Base-by-base conservation (phyloP, 2,888 invertebrate species). In the Caenorhabditis sulstoni region DNA sequence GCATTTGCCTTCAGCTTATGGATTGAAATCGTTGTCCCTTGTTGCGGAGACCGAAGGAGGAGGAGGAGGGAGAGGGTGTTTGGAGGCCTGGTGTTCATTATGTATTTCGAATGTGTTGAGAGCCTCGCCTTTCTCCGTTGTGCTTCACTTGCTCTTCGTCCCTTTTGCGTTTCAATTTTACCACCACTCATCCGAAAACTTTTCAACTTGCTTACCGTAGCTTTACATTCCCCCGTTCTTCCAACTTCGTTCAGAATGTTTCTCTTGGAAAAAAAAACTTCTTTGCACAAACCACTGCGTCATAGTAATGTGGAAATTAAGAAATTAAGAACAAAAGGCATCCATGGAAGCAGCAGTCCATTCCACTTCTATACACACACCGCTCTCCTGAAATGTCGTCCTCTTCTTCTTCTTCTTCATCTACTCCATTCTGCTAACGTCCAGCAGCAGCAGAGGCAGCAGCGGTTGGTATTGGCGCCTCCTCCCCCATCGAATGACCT, bases 1-100 rank as follows among this genome's bases (percentile, higher is more conserved):
- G 23, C 14, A 18, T 64, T 64, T 29, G 61, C 67, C 55, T 67
- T 61, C 61, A 57, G 75, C 75, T 76, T 76, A 67, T 76, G 73
- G 73, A 73, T 73, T 23, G 58, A 64, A 64, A 71, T 71, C 62
- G 75, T 64, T 20, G 39, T 44, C 35, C n/a, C 47, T 66, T 66
- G 59, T 61, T 67, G 55, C 29, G 29, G 29, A 29, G 29, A 29
- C 29, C 7, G 29, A 7, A 29, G 29, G 23, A 16, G 49, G 22
- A 39, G 41, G 49, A 61, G 52, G 23, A 44, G 37, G 55, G 39
- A 18, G 14, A 9, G 41, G 22, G 22, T 4, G n/a, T n/a, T n/a
- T n/a, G n/a, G n/a, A n/a, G n/a, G 29, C 29, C 29, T 29, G 57
- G 57, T 55, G 64, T 64, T 73, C 73, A 64, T 73, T 64, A 73